Evolutionary conservation across 2,113 vertebrate species (phyloP).

Genomic region (Heterotilapia buettikoferi): DNA sequence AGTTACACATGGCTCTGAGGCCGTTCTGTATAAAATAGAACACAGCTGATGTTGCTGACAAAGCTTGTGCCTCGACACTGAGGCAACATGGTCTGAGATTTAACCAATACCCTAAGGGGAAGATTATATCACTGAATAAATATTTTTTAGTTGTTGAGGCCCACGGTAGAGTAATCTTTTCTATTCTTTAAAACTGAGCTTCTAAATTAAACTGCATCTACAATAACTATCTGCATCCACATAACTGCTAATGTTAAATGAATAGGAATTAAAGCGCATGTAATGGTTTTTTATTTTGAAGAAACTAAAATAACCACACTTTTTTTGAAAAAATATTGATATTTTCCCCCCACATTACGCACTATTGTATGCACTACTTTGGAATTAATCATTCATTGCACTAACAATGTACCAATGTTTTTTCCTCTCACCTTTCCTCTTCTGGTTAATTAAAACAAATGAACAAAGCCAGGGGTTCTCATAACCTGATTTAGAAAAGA

Average conservation of each 20-base stretch:
- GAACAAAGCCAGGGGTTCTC: conserved; percentile 60
- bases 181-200: not conserved
- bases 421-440: conserved; percentile 33
- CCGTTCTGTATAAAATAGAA: not conserved
- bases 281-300: conserved; percentile 4
- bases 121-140: not conserved
- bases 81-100: not conserved
- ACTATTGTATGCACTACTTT: conserved; percentile 14
- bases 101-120: not conserved
- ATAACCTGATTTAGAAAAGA: conserved; percentile 54
- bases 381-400: conserved; percentile 53
- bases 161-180: not conserved
- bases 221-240: not conserved
- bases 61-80: not conserved
- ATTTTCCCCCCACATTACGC: not conserved
- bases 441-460: conserved; percentile 63
- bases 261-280: not conserved
- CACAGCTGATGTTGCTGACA: not conserved
- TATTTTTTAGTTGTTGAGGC: not conserved
- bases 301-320: not conserved
- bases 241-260: conserved; percentile 4
- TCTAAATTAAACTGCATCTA: not conserved
- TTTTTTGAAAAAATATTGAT: conserved; percentile 5
- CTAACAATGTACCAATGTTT: conserved; percentile 37
- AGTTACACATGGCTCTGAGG: not conserved